Percentiles rank a stretch among this genome's conserved stretches.
phyloP scores from a whole-genome alignment of 2,113 vertebrate genomes.

The Columba janthina region DNA sequence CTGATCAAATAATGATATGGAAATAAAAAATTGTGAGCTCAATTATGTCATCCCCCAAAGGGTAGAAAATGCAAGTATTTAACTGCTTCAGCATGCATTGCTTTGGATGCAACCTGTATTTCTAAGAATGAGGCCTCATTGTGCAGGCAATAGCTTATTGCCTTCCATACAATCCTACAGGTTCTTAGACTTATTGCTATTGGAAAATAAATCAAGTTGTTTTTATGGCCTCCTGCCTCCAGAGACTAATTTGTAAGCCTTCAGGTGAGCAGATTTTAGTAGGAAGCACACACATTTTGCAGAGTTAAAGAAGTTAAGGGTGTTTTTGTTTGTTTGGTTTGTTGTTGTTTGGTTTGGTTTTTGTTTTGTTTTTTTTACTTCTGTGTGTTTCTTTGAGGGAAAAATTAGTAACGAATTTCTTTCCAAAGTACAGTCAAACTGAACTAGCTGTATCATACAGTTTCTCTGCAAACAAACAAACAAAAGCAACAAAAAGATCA shows the following conservation, averaged over 20 bases:
- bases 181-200: not conserved
- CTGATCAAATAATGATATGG: not conserved
- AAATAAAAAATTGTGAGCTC: not conserved
- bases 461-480: not conserved
- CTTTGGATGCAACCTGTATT: not conserved
- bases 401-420: not conserved
- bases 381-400: not conserved
- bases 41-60: not conserved
- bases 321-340: no score
- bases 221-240: not conserved
- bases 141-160: not conserved
- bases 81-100: not conserved
- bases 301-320: not conserved
- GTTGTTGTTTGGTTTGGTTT: no score
- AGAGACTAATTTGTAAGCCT: conserved; percentile 10
- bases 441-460: not conserved
- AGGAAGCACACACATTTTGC: not conserved
- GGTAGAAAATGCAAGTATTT: not conserved
- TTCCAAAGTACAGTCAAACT: not conserved
- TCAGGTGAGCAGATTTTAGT: not conserved
- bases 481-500: not conserved
- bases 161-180: not conserved
- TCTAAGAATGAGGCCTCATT: not conserved
- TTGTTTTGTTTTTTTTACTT: not conserved
- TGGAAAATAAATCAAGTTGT: not conserved